These are phyloP conservation scores for Bellardia pandia DNA, from an alignment of 2,888 invertebrate genomes.

Conservation along the genomic window DNA sequence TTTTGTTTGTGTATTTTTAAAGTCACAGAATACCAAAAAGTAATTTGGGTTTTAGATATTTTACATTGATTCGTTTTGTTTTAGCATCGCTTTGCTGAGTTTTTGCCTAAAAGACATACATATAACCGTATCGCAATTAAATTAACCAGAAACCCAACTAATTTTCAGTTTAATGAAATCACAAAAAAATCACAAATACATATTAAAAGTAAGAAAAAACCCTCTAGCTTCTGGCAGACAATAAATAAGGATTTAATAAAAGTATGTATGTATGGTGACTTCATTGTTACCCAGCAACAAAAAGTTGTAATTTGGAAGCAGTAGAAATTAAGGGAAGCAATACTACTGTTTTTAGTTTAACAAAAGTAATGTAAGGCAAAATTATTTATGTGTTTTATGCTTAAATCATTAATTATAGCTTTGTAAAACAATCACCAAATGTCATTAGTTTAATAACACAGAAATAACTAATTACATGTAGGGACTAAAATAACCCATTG, in stretches of 20 bases:
- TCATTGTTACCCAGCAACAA: too few relatives aligned
- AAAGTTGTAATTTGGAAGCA: too few relatives aligned
- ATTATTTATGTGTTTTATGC: too few relatives aligned
- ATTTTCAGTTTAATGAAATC: background rate
- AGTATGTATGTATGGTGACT: too few relatives aligned
- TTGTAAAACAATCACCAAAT: too few relatives aligned
- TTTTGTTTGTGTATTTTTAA: background rate
- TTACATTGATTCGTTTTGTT: background rate
- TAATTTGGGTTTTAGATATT: background rate
- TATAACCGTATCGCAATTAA: background rate
- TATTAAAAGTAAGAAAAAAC: background rate
- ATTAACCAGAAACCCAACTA: slow-evolving; percentile 4
- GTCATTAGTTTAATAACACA: too few relatives aligned
- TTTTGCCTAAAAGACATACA: background rate
- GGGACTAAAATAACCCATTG: too few relatives aligned
- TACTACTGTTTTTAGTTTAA: too few relatives aligned
- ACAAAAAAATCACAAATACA: background rate
- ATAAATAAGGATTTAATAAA: slow-evolving; percentile 3
- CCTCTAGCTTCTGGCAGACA: background rate
- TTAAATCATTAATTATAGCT: too few relatives aligned
- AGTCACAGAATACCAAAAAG: slow-evolving; percentile 11
- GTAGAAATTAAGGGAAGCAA: too few relatives aligned
- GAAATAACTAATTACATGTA: too few relatives aligned
- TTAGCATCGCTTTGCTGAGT: background rate
- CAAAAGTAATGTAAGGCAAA: too few relatives aligned